Base-by-base conservation (phyloP, 2,888 invertebrate species). In the Drosophila mettleri region DNA sequence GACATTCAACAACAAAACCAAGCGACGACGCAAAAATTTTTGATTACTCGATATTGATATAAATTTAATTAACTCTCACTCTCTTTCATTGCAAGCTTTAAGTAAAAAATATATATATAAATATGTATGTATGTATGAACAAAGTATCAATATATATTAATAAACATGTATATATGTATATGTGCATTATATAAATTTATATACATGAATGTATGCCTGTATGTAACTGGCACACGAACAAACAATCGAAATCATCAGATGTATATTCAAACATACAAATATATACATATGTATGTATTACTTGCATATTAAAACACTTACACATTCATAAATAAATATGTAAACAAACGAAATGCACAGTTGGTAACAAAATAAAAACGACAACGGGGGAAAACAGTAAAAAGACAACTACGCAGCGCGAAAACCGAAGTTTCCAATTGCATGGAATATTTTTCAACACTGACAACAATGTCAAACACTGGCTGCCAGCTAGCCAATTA, bases 361-460 rank as follows among this genome's bases (percentile, higher is more conserved):
- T 24, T 22, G 39, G 45, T 46, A 18, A 39, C 75, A 38, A 52
- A 18, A 39, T 75, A 38, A 52, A 38, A 34, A 39, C 51, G 41
- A 75, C 57, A 72, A 60, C 68, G 74, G 74, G 71, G 72, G 62
- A 68, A 66, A 64, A 64, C 72, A 61, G 60, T 29, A 58, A 70
- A 45, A 49, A 10, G 18, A 2, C 57, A 76, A 77, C 67, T 77
- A 60, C 76, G 76, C 76, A 77, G 74, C 70, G 76, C 76, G 57
- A 63, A 72, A 78, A 68, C 57, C 65, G 63, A 69, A 69, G 59
- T 74, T 78, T 70, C 60, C 60, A 70, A 69, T 69, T 54, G 58
- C 41, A 61, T 48, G 7, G 14, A 51, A 55, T 60, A 46, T 58
- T 71, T 59, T 80, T 51, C 76, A 82, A 80, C 81, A 82, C 82